Evolutionary conservation across 1,140 invertebrate species (phyloP).

Genomic region (Ceratitis capitata): DNA sequence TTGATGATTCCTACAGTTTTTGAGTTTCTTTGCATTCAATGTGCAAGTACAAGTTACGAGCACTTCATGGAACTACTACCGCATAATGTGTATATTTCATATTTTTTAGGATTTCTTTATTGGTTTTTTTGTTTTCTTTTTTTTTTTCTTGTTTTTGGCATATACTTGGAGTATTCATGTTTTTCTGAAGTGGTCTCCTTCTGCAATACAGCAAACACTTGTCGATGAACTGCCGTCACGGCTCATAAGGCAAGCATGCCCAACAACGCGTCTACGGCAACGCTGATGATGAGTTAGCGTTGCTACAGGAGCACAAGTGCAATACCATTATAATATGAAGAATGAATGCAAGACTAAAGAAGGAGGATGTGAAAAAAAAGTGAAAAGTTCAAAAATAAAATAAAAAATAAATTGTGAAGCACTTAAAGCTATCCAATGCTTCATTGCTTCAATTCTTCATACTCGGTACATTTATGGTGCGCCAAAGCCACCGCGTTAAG

Average conservation of each 20-base stretch:
- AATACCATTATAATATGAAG: neutral
- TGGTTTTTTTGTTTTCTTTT: no score
- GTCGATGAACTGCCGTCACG: constrained; percentile 29
- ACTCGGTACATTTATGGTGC: neutral
- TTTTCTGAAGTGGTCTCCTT: constrained; percentile 23
- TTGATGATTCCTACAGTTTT: constrained; percentile 18
- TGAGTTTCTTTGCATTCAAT: neutral
- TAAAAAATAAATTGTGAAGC: no score
- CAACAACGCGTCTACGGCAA: neutral
- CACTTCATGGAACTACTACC: neutral
- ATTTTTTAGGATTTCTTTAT: constrained; percentile 1
- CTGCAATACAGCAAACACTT: constrained; percentile 29
- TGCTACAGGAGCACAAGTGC: neutral
- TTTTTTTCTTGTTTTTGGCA: neutral
- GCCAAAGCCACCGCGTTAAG: constrained; percentile 4
- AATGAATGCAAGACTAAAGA: neutral
- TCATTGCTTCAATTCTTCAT: constrained; percentile 13
- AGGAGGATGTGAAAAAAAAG: neutral
- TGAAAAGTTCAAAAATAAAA: neutral
- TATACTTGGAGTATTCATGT: neutral
- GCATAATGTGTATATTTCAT: neutral
- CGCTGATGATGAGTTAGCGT: neutral
- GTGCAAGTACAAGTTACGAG: neutral
- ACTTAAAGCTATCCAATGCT: constrained; percentile 20
- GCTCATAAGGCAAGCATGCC: constrained; percentile 1